Evolutionary conservation across 2,113 vertebrate species (phyloP).

Genomic region (Mastomys coucha): DNA sequence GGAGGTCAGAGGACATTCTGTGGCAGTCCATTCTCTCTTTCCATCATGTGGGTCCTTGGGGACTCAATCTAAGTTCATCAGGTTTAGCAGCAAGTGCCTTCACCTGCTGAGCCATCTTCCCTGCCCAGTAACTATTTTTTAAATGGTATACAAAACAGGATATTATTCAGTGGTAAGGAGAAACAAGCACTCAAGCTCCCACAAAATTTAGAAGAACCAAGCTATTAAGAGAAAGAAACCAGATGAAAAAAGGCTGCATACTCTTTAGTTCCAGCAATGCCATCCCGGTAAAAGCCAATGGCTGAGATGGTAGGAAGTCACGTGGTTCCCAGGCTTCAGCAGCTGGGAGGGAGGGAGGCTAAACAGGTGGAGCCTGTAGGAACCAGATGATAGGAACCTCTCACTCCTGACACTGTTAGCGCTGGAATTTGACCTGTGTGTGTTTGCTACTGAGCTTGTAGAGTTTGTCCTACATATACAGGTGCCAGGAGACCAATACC

Average conservation of each 20-base stretch:
- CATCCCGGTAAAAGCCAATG: neutral
- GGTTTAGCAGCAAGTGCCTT: neutral
- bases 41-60: no score
- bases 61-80: neutral
- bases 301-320: neutral
- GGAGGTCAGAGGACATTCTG: neutral
- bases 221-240: constrained; percentile 26
- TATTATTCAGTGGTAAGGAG: constrained; percentile 41
- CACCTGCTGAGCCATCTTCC: neutral
- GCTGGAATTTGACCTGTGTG: neutral
- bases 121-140: neutral
- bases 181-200: neutral
- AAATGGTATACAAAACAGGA: neutral
- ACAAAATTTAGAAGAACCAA: neutral
- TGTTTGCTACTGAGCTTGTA: neutral
- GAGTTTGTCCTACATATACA: no score
- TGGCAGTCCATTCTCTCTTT: neutral
- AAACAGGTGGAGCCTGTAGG: neutral
- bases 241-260: neutral
- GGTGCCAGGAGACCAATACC: neutral
- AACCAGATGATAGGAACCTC: neutral
- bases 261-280: neutral
- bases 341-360: neutral
- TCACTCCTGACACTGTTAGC: neutral
- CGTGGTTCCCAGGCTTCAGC: neutral